These are phyloP conservation scores for Tiphia femorata DNA, from an alignment of 2,888 invertebrate species.

Conservation along the genomic window DNA sequence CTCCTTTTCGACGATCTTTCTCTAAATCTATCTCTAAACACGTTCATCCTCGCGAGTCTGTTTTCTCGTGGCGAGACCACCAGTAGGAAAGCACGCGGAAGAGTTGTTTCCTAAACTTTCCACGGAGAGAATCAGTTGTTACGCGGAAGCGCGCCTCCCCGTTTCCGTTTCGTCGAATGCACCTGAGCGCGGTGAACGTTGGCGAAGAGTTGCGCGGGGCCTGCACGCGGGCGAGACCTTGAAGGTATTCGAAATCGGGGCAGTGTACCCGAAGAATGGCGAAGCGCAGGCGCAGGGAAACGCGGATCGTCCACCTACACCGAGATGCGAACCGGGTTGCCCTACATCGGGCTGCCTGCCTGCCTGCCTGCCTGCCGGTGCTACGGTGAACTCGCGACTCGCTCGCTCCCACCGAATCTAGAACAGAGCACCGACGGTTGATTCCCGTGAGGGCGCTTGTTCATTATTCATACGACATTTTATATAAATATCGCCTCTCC, in stretches of 20 bases:
- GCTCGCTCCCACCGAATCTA: conserved; percentile 41
- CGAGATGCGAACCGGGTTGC: conserved; percentile 50
- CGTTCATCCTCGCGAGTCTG: no score
- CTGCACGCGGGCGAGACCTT: conserved; percentile 57
- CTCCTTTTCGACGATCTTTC: no score
- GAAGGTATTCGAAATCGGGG: conserved; percentile 65
- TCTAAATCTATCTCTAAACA: no score
- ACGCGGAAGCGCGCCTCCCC: conserved; percentile 6
- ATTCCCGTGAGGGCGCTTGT: conserved; percentile 36
- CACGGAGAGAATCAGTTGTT: not conserved
- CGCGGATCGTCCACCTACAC: conserved; percentile 33
- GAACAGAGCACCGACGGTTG: conserved; percentile 40
- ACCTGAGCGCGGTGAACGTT: conserved; percentile 31
- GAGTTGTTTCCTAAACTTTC: not conserved
- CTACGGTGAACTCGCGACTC: conserved; percentile 30
- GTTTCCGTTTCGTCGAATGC: conserved; percentile 16
- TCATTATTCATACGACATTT: conserved; percentile 36
- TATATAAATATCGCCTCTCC: conserved; percentile 30
- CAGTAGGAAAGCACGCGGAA: no score
- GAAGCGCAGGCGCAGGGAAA: conserved; percentile 51
- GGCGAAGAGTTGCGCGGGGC: conserved; percentile 28
- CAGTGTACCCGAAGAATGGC: conserved; percentile 59
- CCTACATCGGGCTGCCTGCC: conserved; percentile 52
- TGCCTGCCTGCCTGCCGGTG: no score
- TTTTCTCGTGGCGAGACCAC: no score